These are phyloP conservation scores for Heteromormyrus szaboi DNA, from an alignment of 2,797 vertebrate species.

Conservation along the genomic window DNA sequence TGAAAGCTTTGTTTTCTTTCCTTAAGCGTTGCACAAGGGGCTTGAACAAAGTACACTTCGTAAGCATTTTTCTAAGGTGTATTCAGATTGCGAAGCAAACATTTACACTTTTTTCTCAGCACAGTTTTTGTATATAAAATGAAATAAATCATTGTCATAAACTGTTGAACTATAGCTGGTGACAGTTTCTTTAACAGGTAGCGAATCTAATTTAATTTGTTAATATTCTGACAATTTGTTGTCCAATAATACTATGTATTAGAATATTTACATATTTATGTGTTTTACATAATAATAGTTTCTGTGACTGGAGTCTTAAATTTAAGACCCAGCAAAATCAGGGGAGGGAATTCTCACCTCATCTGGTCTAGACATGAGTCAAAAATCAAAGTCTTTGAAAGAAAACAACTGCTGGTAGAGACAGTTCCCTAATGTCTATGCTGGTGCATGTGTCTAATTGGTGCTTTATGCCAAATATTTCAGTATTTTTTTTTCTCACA, in stretches of 20 bases:
- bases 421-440: background rate
- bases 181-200: constrained; percentile 64
- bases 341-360: background rate
- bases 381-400: background rate
- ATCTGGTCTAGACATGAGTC: constrained; percentile 4
- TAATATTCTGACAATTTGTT: constrained; percentile 65
- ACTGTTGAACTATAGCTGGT: constrained; percentile 59
- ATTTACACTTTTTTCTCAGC: background rate
- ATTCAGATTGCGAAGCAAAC: background rate
- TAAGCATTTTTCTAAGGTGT: background rate
- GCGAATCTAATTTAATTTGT: constrained; percentile 59
- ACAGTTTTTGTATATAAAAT: constrained; percentile 10
- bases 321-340: background rate
- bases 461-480: background rate
- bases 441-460: background rate
- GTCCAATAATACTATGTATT: constrained; percentile 67
- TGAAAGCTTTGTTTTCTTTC: background rate
- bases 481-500: background rate
- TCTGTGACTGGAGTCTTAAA: background rate
- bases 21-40: background rate
- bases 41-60: background rate
- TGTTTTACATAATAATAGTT: constrained; percentile 56
- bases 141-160: background rate
- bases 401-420: background rate
- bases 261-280: constrained; percentile 60